Evolutionary conservation across 2,113 vertebrate species (phyloP).

Genomic region (Erpornis zantholeuca): DNA sequence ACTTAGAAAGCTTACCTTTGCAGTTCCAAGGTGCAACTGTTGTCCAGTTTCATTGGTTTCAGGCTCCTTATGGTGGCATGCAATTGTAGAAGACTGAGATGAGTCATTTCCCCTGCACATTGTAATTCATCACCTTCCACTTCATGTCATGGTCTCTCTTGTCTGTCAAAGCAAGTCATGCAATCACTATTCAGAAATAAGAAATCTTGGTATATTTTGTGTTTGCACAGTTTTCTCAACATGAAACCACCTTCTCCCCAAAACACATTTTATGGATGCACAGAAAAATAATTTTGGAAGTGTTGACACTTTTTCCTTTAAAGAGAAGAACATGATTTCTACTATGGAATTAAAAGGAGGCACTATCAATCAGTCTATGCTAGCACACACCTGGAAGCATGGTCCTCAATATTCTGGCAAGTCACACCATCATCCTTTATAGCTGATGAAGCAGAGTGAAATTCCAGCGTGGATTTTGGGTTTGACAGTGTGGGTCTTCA

Average conservation of each 20-base stretch:
- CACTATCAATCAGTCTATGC: not conserved
- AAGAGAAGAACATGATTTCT: not conserved
- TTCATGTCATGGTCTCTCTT: rapidly evolving
- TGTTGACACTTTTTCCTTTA: not conserved
- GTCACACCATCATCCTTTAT: not conserved
- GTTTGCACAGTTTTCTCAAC: not conserved
- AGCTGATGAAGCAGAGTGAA: not conserved
- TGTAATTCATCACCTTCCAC: not conserved
- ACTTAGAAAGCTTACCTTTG: not conserved
- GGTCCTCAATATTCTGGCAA: not conserved
- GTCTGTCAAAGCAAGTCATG: not conserved
- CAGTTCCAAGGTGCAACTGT: not conserved
- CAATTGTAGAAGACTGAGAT: not conserved
- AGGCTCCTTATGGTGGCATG: not conserved
- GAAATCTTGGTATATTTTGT: not conserved
- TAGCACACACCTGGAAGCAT: not conserved
- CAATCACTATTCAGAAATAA: not conserved
- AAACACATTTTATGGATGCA: not conserved
- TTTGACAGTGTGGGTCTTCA: not conserved
- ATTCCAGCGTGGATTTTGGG: not conserved
- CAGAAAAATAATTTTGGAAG: not conserved
- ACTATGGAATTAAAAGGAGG: not conserved
- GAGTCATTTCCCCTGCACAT: not conserved
- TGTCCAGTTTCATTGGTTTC: not conserved
- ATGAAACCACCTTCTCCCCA: not conserved